These are phyloP conservation scores for Parasteatoda tepidariorum DNA, from an alignment of 1,140 invertebrate species.

Conservation along the genomic window DNA sequence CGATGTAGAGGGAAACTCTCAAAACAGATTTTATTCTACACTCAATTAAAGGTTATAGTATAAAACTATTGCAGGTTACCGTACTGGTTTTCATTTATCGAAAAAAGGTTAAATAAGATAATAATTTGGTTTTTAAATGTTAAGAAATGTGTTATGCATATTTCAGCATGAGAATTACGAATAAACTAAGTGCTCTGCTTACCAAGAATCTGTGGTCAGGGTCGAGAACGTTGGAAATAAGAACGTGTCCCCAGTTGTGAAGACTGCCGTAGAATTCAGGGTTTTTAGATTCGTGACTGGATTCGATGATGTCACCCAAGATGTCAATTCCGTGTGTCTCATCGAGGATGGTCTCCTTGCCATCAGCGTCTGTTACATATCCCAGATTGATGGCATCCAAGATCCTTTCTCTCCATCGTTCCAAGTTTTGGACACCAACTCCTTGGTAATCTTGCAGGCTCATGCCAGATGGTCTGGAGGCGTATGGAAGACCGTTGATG, in stretches of 20 bases:
- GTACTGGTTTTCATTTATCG: no score
- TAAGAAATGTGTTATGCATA: no score
- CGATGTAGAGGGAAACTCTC: no score
- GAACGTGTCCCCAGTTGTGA: conserved; percentile 74
- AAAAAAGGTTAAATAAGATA: no score
- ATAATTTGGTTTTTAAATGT: no score
- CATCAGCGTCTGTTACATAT: conserved; percentile 70
- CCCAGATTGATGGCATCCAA: conserved; percentile 80
- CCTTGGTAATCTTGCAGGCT: conserved; percentile 69
- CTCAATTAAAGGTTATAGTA: no score
- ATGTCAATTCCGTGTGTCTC: conserved; percentile 80
- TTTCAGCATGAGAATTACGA: no score
- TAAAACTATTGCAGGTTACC: no score
- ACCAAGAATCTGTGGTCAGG: conserved; percentile 46
- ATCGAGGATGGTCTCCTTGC: conserved; percentile 57
- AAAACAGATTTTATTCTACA: no score
- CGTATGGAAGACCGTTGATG: conserved; percentile 76
- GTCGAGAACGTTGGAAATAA: conserved; percentile 64
- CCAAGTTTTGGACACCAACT: conserved; percentile 38
- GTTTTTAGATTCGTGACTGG: conserved; percentile 78
- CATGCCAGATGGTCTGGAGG: conserved; percentile 71
- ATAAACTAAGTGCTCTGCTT: no score
- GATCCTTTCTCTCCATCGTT: conserved; percentile 78
- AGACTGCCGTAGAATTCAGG: conserved; percentile 77
- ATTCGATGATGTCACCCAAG: conserved; percentile 83